A percentile compares a stretch with the other conserved stretches of the same genome.
Evolutionary conservation across 2,113 vertebrate genomes (phyloP).

Genomic region (Gadus chalcogrammus): DNA sequence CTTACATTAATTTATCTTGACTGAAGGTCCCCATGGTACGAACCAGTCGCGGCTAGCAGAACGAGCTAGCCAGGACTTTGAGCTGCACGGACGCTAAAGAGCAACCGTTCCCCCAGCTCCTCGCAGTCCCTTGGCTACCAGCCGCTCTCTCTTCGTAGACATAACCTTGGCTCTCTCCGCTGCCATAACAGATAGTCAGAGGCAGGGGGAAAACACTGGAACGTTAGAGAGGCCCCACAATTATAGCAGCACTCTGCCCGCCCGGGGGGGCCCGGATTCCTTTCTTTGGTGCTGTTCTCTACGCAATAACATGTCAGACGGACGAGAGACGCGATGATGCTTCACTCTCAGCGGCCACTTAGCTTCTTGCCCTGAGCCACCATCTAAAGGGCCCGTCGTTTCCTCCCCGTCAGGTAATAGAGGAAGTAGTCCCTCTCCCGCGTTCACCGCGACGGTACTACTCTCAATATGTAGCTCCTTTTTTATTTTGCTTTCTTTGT

Average conservation of each 20-base stretch:
- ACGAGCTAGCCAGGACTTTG: background rate
- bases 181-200: constrained; percentile 58
- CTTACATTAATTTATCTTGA: no score
- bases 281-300: constrained; percentile 31
- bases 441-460: constrained; percentile 38
- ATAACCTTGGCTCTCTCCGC: constrained; percentile 58
- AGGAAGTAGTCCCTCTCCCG: constrained; percentile 1
- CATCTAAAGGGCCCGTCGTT: constrained; percentile 26
- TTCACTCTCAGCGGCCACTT: constrained; percentile 59
- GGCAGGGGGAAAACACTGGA: constrained; percentile 61
- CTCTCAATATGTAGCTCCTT: constrained; percentile 26
- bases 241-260: constrained; percentile 63
- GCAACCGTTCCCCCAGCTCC: constrained; percentile 37
- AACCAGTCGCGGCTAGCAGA: no score
- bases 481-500: constrained; percentile 19
- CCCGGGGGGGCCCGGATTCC: constrained; percentile 49
- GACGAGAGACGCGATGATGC: constrained; percentile 41
- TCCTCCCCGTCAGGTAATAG: constrained; percentile 57
- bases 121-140: constrained; percentile 42
- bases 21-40: no score
- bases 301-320: constrained; percentile 60
- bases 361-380: constrained; percentile 62
- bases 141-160: constrained; percentile 47
- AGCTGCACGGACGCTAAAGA: constrained; percentile 19
- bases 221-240: constrained; percentile 62